Conservation (phyloP, 2,113 vertebrate genomes). For the Notarius quadriscutis region DNA sequence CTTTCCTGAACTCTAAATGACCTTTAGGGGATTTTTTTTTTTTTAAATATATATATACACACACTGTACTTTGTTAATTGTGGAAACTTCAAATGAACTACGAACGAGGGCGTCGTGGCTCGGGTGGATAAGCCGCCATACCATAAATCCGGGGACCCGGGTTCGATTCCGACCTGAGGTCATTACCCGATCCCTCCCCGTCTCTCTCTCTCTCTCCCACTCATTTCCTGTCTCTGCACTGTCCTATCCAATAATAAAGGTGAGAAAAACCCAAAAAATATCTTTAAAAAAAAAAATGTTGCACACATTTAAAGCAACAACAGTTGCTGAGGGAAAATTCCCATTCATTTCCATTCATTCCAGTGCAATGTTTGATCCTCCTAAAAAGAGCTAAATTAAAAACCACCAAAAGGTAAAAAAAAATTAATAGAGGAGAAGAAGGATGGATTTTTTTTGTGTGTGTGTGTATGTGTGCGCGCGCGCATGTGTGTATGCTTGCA, state of each 20-base stretch:
- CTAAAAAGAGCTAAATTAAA: slow-evolving; percentile 61
- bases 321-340: neutral
- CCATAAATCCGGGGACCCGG: no score
- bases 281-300: slow-evolving; percentile 2
- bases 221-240: no score
- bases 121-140: no score
- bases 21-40: neutral
- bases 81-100: neutral
- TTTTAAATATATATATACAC: neutral
- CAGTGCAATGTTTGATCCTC: neutral
- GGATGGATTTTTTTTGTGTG: no score
- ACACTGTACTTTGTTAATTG: neutral
- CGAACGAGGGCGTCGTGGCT: no score
- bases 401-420: slow-evolving; percentile 42
- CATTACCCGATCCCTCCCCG: no score
- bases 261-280: no score
- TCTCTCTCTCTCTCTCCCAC: no score
- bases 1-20: neutral
- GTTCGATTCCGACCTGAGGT: no score
- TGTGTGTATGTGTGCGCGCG: neutral
- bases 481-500: neutral
- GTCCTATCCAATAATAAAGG: no score
- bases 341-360: neutral
- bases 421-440: neutral
- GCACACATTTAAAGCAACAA: slow-evolving; percentile 35